phyloP scores from a whole-genome alignment of 2,113 vertebrate genomes.

The Natator depressus region DNA sequence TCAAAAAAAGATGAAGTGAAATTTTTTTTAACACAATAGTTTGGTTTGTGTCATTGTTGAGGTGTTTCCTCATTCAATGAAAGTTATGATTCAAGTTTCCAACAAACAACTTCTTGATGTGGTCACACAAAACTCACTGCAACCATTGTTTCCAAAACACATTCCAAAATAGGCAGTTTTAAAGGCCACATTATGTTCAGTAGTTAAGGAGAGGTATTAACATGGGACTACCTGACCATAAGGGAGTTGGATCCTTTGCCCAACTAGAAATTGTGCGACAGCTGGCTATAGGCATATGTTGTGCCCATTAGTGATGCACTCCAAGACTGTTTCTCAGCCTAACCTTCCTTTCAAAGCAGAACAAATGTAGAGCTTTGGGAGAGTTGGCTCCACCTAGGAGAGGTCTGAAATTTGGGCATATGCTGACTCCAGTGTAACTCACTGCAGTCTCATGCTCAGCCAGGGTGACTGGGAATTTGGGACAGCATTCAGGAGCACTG shows the following conservation, averaged over 20 bases:
- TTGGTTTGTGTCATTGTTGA: conserved; percentile 14
- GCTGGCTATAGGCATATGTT: not conserved
- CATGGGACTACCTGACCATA: not conserved
- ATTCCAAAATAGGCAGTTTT: not conserved
- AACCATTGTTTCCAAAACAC: not conserved
- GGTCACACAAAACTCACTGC: not conserved
- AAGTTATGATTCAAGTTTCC: not conserved
- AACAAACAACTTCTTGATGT: not conserved
- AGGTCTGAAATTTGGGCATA: not conserved
- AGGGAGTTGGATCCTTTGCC: not conserved
- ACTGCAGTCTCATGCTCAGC: not conserved
- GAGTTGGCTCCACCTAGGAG: not conserved
- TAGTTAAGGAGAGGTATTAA: not conserved
- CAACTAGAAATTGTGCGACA: not conserved
- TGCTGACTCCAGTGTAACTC: not conserved
- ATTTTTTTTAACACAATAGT: conserved; percentile 27
- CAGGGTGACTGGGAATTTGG: not conserved
- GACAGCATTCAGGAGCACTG: not conserved
- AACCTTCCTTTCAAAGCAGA: not conserved
- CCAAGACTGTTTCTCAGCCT: not conserved
- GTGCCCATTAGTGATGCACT: not conserved
- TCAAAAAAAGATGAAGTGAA: conserved; percentile 74
- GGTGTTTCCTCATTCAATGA: conserved; percentile 71
- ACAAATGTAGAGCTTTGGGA: not conserved
- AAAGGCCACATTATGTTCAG: not conserved